Conservation (phyloP, 2,797 vertebrate species). For the Apogon hyalosoma region DNA sequence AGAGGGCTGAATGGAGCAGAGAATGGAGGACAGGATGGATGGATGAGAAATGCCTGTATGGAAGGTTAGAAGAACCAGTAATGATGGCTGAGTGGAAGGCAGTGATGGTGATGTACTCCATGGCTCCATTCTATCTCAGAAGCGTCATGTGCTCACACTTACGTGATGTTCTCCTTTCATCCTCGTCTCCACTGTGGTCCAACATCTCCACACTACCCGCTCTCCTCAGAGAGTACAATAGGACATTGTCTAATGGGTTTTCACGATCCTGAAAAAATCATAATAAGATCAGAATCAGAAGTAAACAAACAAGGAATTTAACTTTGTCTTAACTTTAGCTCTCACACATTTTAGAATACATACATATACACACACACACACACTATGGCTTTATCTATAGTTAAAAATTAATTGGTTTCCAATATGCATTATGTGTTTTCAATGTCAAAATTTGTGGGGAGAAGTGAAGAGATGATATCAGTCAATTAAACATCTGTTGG, state of each 20-base stretch:
- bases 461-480: too few relatives aligned
- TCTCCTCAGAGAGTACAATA: conserved; percentile 84
- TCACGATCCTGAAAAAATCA: conserved; percentile 86
- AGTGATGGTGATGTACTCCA: neutral
- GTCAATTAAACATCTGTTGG: too few relatives aligned
- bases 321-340: too few relatives aligned
- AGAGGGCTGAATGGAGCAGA: conserved; percentile 74
- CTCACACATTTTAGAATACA: too few relatives aligned
- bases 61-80: conserved; percentile 57
- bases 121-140: neutral
- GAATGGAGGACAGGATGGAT: conserved; percentile 72
- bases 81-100: conserved; percentile 32
- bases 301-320: too few relatives aligned
- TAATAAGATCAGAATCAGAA: too few relatives aligned
- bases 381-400: too few relatives aligned
- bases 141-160: conserved; percentile 43
- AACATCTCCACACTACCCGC: conserved; percentile 84
- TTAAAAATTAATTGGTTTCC: too few relatives aligned
- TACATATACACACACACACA: too few relatives aligned
- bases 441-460: too few relatives aligned
- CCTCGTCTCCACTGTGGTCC: conserved; percentile 91
- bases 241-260: conserved; percentile 89
- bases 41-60: conserved; percentile 71
- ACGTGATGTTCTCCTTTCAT: conserved; percentile 81
- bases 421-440: too few relatives aligned